Percentiles rank a stretch among this genome's conserved stretches.
phyloP scores from a whole-genome alignment of 2,113 vertebrate genomes.

The Sula dactylatra region DNA sequence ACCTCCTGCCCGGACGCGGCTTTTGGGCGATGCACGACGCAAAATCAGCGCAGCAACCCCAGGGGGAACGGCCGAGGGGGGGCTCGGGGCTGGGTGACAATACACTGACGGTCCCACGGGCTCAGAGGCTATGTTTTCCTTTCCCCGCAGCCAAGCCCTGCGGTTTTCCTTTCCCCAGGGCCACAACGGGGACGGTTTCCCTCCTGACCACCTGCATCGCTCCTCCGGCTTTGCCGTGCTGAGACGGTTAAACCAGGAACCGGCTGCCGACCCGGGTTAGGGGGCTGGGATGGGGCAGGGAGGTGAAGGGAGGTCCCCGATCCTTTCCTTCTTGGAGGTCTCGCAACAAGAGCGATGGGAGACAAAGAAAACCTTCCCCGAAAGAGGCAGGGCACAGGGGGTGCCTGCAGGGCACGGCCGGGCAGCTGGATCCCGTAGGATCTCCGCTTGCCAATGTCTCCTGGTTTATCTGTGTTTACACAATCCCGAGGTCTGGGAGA shows the following conservation, averaged over 20 bases:
- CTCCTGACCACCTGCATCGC: neutral
- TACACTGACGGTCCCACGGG: neutral
- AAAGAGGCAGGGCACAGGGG: neutral
- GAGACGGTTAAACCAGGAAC: neutral
- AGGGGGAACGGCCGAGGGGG: fast-evolving
- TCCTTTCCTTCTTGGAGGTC: neutral
- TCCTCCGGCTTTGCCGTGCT: too few relatives aligned
- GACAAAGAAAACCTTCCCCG: neutral
- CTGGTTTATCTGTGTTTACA: neutral
- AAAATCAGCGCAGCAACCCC: neutral
- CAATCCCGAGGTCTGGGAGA: neutral
- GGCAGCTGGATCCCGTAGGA: neutral
- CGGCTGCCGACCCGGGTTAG: too few relatives aligned
- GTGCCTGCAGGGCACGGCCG: neutral
- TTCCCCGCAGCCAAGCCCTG: neutral
- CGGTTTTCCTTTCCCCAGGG: neutral
- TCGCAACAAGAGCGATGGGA: neutral
- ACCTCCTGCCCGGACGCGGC: neutral
- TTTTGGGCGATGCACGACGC: fast-evolving
- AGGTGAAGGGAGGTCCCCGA: neutral
- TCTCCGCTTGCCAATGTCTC: neutral
- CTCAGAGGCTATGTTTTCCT: neutral
- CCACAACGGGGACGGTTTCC: neutral
- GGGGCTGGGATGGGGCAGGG: neutral
- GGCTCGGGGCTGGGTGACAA: neutral